These are phyloP conservation scores for Diachrysia chrysitis DNA, from an alignment of 2,888 invertebrate genomes.

Conservation along the genomic window DNA sequence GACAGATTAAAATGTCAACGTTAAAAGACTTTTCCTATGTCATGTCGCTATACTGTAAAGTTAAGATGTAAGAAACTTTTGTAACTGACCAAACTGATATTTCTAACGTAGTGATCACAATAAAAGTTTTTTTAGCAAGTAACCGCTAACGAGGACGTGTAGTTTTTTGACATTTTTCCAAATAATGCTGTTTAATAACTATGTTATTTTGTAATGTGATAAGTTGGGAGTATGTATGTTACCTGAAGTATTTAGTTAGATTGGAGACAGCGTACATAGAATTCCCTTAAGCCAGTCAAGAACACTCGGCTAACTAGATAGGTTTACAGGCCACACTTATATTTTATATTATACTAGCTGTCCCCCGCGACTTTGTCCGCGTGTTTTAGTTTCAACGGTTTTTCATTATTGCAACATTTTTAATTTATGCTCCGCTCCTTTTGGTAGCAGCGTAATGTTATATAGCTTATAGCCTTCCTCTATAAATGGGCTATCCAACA, in stretches of 20 bases:
- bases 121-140: slow-evolving; percentile 43
- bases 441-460: too few species aligned
- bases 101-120: slow-evolving; percentile 54
- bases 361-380: too few species aligned
- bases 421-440: too few species aligned
- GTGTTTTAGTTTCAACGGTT: too few species aligned
- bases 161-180: slow-evolving; percentile 67
- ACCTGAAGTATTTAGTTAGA: background rate
- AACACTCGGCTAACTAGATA: too few species aligned
- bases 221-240: slow-evolving; percentile 10
- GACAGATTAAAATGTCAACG: background rate
- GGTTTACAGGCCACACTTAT: too few species aligned
- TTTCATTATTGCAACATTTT: too few species aligned
- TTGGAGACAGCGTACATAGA: background rate
- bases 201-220: slow-evolving; percentile 30
- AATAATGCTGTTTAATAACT: slow-evolving; percentile 43
- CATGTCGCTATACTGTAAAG: slow-evolving; percentile 34
- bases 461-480: too few species aligned
- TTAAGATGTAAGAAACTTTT: slow-evolving; percentile 56
- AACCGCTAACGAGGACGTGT: slow-evolving; percentile 49
- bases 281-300: too few species aligned
- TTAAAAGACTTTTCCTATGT: slow-evolving; percentile 26
- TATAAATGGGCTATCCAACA: too few species aligned
- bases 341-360: too few species aligned
- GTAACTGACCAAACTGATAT: slow-evolving; percentile 66